Base-by-base conservation (phyloP, 23 tunicate species). In the Styela plicata region DNA sequence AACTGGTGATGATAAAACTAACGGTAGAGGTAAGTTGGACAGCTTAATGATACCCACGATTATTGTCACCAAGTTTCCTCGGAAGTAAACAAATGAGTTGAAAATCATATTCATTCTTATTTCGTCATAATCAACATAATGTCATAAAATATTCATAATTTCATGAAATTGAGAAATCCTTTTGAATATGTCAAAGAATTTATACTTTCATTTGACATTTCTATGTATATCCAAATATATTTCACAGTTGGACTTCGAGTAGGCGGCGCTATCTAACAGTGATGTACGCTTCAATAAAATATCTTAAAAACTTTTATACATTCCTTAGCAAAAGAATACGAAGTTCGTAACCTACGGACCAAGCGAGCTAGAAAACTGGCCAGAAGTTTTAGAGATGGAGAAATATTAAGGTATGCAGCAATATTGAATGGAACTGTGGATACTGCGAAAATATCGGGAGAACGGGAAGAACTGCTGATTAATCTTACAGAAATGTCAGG, bases 1-100 rank as follows among this genome's bases (percentile, higher is more conserved):
- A 0, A 90, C 97, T 1, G 97, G 97, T 28, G 90, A 91, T 71
- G 97, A 91, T 34, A 52, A 80, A 2, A 86, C 64, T 30, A 57
- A 34, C 29, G 90, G 97, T 32, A 69, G 63, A 82, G 97, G 97
- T 91, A 33, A 34, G 78, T 66, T 31, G n/a, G n/a, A n/a, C n/a
- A n/a, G n/a, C n/a, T n/a, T n/a, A n/a, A n/a, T n/a, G n/a, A n/a
- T n/a, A n/a, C n/a, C n/a, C n/a, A n/a, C n/a, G n/a, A n/a, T n/a
- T n/a, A n/a, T n/a, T n/a, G n/a, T n/a, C n/a, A n/a, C n/a, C n/a
- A n/a, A n/a, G n/a, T n/a, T n/a, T n/a, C n/a, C n/a, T n/a, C n/a
- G n/a, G n/a, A n/a, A n/a, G n/a, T n/a, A n/a, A n/a, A n/a, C n/a
- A n/a, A n/a, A n/a, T n/a, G n/a, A n/a, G n/a, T n/a, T n/a, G n/a